phyloP scores from a whole-genome alignment of 1,140 invertebrate genomes.

The Aleiodes sp. region DNA sequence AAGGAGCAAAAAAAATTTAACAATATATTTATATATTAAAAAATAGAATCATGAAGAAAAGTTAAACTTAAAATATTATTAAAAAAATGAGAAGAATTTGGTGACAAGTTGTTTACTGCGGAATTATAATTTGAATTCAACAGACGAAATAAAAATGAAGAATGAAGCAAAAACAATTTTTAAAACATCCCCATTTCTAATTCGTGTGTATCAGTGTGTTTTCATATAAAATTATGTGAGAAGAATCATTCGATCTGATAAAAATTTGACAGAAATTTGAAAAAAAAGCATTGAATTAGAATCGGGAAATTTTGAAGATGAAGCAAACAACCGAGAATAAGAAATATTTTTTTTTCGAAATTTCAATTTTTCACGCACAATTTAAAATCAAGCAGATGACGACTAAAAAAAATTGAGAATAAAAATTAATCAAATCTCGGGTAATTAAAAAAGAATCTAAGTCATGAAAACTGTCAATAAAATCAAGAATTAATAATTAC shows the following conservation, averaged over 20 bases:
- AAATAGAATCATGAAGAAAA: background rate
- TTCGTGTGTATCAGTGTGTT: conserved; percentile 55
- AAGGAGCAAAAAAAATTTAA: conserved; percentile 43
- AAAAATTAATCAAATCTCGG: background rate
- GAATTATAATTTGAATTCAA: conserved; percentile 3
- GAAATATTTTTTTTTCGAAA: background rate
- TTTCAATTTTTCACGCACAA: conserved; percentile 1
- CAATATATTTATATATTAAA: conserved; percentile 56
- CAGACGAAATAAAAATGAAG: background rate
- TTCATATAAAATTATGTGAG: conserved; percentile 50
- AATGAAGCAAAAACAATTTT: no score
- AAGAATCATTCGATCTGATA: background rate
- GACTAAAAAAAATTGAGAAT: no score
- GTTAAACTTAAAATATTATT: background rate
- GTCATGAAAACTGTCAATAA: background rate
- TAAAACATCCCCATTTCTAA: conserved; percentile 52
- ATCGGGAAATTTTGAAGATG: background rate
- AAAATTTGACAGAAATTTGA: background rate
- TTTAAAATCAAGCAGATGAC: background rate
- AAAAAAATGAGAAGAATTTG: background rate
- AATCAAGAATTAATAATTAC: background rate
- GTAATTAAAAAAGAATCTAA: background rate
- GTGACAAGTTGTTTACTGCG: background rate
- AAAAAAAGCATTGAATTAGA: conserved; percentile 14
- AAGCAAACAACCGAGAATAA: background rate